phyloP scores from a whole-genome alignment of 2,113 vertebrate species.

The Polypterus senegalus region DNA sequence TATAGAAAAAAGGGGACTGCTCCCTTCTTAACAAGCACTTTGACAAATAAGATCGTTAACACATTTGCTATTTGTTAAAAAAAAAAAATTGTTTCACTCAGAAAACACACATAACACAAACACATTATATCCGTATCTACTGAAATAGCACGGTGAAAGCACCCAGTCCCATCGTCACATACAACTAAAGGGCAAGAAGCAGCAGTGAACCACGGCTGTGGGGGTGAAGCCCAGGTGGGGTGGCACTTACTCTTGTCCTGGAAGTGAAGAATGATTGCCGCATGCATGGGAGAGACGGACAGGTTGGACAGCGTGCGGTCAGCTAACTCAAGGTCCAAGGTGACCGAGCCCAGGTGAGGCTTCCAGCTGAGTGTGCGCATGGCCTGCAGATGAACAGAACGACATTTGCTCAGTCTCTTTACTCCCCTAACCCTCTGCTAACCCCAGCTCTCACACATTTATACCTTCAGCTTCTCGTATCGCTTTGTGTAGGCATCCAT shows the following conservation, averaged over 20 bases:
- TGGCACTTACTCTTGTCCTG: conserved; percentile 66
- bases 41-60: no score
- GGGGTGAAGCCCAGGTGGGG: background rate
- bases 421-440: background rate
- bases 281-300: conserved; percentile 81
- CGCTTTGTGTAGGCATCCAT: conserved; percentile 85
- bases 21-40: no score
- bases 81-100: no score
- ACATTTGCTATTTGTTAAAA: no score
- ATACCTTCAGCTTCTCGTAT: conserved; percentile 92
- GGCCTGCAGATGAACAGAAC: conserved; percentile 50
- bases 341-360: conserved; percentile 82
- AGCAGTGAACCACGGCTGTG: background rate
- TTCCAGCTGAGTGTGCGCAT: conserved; percentile 97
- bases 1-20: no score
- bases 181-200: background rate
- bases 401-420: background rate
- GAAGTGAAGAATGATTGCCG: conserved; percentile 87
- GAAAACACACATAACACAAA: no score
- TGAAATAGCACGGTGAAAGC: no score
- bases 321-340: conserved; percentile 81
- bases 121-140: no score
- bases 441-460: background rate
- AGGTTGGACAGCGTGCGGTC: conserved; percentile 76
- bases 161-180: background rate